Evolutionary conservation across 1,140 invertebrate species (phyloP).

Genomic region (Diorhabda carinulata): DNA sequence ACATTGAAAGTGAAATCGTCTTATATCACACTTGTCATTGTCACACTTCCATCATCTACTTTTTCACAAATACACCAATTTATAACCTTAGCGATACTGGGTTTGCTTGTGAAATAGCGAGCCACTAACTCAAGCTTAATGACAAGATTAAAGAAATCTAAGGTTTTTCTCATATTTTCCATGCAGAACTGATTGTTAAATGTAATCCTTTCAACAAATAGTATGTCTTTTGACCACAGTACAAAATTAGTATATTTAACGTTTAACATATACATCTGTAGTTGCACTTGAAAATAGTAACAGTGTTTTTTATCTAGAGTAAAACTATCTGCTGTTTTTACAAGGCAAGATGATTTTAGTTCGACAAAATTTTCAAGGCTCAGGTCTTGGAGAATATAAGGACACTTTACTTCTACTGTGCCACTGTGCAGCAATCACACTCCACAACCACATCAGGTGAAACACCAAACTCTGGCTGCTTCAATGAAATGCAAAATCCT

Average conservation of each 20-base stretch:
- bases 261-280: conserved; percentile 6
- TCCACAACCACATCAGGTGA: conserved; percentile 10
- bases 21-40: no score
- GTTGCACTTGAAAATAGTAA: conserved; percentile 7
- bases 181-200: no score
- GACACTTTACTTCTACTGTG: conserved; percentile 20
- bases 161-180: no score
- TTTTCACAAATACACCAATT: no score
- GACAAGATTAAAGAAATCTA: no score
- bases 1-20: no score
- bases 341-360: neutral
- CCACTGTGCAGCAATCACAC: conserved; percentile 14
- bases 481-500: no score
- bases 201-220: neutral
- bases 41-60: no score
- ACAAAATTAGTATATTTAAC: conserved; percentile 1
- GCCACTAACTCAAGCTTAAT: no score
- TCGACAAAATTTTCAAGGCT: conserved; percentile 6
- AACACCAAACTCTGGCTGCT: conserved; percentile 5
- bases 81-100: no score
- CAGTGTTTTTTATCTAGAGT: neutral
- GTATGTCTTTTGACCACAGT: conserved; percentile 1
- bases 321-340: neutral
- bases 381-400: conserved; percentile 7
- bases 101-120: no score